Evolutionary conservation across 2,888 invertebrate genomes (phyloP), one percentile per base, ranked within the genome.

Genomic region (Hemaris fuciformis): DNA sequence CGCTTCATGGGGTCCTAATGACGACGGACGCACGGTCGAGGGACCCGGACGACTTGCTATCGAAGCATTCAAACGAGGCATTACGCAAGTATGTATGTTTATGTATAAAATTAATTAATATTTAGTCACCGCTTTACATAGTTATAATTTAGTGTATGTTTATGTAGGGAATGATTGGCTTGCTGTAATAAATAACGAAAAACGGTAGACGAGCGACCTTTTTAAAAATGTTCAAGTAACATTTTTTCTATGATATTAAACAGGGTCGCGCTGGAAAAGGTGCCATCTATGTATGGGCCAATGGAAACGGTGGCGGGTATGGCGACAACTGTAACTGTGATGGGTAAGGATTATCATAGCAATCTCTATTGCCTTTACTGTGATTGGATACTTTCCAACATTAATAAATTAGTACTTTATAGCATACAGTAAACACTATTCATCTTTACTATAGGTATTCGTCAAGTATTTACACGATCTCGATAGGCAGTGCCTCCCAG

Each of bases 1-100:
- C 73, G 97, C 97, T 48, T 97, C 97, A 27, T 98, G 98, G 98
- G 98, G 98, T 4, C 98, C 98, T 6, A 96, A 95, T 72, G 98
- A 98, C 79, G 96, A 98, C 80, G 98, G 98, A 0, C 93, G 93
- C 77, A 97, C 97, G 0, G 95, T 98, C 1, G 98, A 98, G 81
- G 97, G 96, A 6, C 98, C 98, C 0, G 98, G 98, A 13, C 92
- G 94, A 60, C 93, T 98, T 6, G 97, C 98, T 0, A 77, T 83
- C 25, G 94, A 95, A 77, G 98, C 98, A 0, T 93, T 99, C 8
- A 89, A 94, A 74, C 93, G 95, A 64, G 98, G 98, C 57, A 93
- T 97, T 43, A 92, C 78, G n/a, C 81, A 95, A 89, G 98, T 97
- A 82, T 64, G 48, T 57, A n/a, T n/a, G n/a, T n/a, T n/a, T n/a